These are phyloP conservation scores for Drosophila rufa DNA, from an alignment of 1,140 invertebrate genomes.

Conservation along the genomic window DNA sequence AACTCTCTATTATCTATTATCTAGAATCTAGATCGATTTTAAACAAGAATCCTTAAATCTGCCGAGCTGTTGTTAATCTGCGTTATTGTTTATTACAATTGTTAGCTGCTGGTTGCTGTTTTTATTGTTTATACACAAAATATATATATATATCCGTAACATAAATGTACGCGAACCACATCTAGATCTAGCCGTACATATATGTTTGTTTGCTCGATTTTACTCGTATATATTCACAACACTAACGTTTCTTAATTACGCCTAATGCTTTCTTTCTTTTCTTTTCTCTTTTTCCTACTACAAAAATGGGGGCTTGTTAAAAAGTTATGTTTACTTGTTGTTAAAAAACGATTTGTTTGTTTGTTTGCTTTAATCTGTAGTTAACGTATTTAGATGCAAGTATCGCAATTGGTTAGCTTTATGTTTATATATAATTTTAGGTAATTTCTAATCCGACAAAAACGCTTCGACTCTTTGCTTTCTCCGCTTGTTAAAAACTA, in stretches of 20 bases:
- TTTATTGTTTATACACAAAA: constrained; percentile 60
- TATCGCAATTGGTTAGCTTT: constrained; percentile 39
- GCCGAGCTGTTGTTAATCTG: constrained; percentile 17
- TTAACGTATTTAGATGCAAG: constrained; percentile 63
- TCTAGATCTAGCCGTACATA: constrained; percentile 32
- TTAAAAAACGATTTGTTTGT: constrained; percentile 49
- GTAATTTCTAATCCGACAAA: constrained; percentile 61
- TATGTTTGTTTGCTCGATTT: constrained; percentile 31
- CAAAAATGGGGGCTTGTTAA: constrained; percentile 50
- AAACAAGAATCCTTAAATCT: constrained; percentile 22
- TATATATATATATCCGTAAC: constrained; percentile 31
- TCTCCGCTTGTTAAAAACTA: constrained; percentile 79
- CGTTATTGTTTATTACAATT: constrained; percentile 40
- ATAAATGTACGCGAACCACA: constrained; percentile 42
- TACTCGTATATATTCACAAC: constrained; percentile 77
- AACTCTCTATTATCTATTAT: constrained; percentile 33
- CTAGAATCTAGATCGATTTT: constrained; percentile 9
- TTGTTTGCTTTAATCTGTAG: constrained; percentile 37
- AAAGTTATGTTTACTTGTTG: constrained; percentile 41
- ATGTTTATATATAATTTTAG: constrained; percentile 54
- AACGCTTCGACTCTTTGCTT: constrained; percentile 25
- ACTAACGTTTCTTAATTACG: constrained; percentile 76
- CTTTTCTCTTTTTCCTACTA: constrained; percentile 13
- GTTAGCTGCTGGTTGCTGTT: constrained; percentile 44
- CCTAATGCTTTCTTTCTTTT: constrained; percentile 45